phyloP scores from a whole-genome alignment of 2,888 invertebrate species.

The Isoperla grammatica region DNA sequence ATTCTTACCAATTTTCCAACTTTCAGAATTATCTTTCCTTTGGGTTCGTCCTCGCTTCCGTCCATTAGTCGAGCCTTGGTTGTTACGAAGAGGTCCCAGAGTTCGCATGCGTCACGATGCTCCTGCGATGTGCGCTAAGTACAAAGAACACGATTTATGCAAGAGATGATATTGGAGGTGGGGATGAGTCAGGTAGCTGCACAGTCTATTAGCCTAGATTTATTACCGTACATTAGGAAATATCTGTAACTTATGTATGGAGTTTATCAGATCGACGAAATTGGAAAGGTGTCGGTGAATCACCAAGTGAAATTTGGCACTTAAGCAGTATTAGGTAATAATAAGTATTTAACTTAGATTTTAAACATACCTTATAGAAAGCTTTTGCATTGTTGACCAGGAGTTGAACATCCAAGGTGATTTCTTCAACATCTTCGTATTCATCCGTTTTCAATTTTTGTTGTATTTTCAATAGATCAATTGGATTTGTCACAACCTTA shows the following conservation, averaged over 20 bases:
- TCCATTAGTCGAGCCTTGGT: slow-evolving; percentile 50
- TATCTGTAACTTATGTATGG: too few relatives aligned
- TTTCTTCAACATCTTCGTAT: slow-evolving; percentile 88
- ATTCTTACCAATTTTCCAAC: slow-evolving; percentile 47
- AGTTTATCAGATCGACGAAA: too few relatives aligned
- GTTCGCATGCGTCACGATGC: slow-evolving; percentile 80
- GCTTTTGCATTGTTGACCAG: slow-evolving; percentile 92
- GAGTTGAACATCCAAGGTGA: slow-evolving; percentile 84
- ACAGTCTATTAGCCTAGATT: slow-evolving; percentile 7
- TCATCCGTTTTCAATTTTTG: slow-evolving; percentile 96
- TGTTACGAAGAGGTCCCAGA: slow-evolving; percentile 77
- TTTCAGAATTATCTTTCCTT: slow-evolving; percentile 51
- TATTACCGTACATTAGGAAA: too few relatives aligned
- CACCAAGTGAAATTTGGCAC: too few relatives aligned
- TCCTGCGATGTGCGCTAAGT: slow-evolving; percentile 68
- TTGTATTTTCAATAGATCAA: slow-evolving; percentile 91
- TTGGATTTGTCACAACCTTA: slow-evolving; percentile 83
- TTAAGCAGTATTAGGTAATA: too few relatives aligned
- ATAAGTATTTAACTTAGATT: not conserved
- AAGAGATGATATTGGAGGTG: slow-evolving; percentile 9
- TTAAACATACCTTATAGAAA: slow-evolving; percentile 69
- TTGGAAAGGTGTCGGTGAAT: too few relatives aligned
- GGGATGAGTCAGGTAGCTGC: not conserved
- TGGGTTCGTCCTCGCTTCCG: slow-evolving; percentile 44
- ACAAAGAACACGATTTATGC: slow-evolving; percentile 17